Base-by-base conservation (phyloP, 2,888 invertebrate species). In the Rhabditoides inermis region DNA sequence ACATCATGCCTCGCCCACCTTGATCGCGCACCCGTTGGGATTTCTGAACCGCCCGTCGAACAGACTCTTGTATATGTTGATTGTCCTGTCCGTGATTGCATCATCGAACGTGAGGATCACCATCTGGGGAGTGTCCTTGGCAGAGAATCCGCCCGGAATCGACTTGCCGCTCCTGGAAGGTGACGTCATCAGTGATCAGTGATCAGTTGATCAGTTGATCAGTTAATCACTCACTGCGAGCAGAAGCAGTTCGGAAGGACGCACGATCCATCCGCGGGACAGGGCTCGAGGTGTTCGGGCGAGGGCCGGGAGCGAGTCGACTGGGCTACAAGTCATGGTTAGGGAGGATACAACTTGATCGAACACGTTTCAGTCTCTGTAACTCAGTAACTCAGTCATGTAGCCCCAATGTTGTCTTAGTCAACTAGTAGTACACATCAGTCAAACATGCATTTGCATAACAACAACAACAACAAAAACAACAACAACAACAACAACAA, bases 11-110 rank as follows among this genome's bases (percentile, higher is more conserved):
- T 15, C 10, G 40, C 15, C 20, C 10, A 12, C 90, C 64, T 84
- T 85, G 63, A 90, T 85, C 18, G 85, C 83, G 73, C 91, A 91
- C 18, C 87, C 88, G 77, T 92, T 68, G 20, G 61, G 61, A 42
- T 68, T 68, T 4, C 54, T 52, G n/a, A 56, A 51, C 45, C 42
- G 90, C 37, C 60, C 60, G 52, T 56, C 56, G 53, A 62, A 61
- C 39, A 61, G n/a, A 7, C 52, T 49, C 36, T 68, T 72, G 53
- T 69, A 65, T 1, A 69, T 58, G 48, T 73, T 75, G 46, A 75
- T 75, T 47, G 67, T 58, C 45, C 69, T 53, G 50, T 72, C 73
- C 12, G 68, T 72, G 30, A 74, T 58, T 7, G 74, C 63, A 10
- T 68, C 74, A 25, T 70, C 70, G 46, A 73, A 75, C 0, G 68